phyloP scores from a whole-genome alignment of 2,888 invertebrate species.

The Volucella zonaria region DNA sequence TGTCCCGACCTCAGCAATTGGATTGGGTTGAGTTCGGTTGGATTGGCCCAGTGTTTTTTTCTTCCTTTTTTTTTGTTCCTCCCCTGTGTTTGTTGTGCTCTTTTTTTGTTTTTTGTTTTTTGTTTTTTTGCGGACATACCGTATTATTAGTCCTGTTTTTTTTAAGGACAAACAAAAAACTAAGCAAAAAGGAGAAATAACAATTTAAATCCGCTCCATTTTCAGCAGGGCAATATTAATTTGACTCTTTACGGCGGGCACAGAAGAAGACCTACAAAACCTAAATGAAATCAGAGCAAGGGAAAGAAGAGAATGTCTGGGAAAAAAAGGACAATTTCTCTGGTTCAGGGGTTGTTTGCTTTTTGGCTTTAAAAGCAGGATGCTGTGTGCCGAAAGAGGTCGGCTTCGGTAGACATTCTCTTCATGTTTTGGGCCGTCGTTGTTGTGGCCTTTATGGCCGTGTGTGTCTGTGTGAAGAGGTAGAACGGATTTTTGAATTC shows the following conservation, averaged over 20 bases:
- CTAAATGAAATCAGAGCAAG: neutral
- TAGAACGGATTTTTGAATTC: slow-evolving; percentile 41
- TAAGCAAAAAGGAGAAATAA: slow-evolving; percentile 38
- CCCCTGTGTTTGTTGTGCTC: neutral
- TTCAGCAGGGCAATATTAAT: slow-evolving; percentile 56
- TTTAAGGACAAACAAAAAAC: slow-evolving; percentile 1
- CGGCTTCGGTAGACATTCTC: slow-evolving; percentile 18
- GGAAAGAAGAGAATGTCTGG: slow-evolving; percentile 27
- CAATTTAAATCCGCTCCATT: slow-evolving; percentile 62
- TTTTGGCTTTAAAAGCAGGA: slow-evolving; percentile 52
- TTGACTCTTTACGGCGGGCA: slow-evolving; percentile 34
- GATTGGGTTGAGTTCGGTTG: neutral
- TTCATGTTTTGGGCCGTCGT: neutral
- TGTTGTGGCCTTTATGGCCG: too few relatives aligned
- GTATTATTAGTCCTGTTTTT: slow-evolving; percentile 40
- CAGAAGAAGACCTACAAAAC: slow-evolving; percentile 4
- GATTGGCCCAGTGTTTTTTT: neutral
- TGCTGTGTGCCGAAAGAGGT: slow-evolving; percentile 47
- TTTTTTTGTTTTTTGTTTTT: neutral
- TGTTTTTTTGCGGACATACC: slow-evolving; percentile 24
- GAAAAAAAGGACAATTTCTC: slow-evolving; percentile 56
- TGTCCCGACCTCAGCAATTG: slow-evolving; percentile 34
- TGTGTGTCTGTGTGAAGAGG: neutral
- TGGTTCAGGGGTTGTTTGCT: slow-evolving; percentile 53
- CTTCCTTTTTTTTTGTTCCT: too few relatives aligned